phyloP scores from a whole-genome alignment of 1,140 invertebrate species.

The Dermatophagoides farinae region DNA sequence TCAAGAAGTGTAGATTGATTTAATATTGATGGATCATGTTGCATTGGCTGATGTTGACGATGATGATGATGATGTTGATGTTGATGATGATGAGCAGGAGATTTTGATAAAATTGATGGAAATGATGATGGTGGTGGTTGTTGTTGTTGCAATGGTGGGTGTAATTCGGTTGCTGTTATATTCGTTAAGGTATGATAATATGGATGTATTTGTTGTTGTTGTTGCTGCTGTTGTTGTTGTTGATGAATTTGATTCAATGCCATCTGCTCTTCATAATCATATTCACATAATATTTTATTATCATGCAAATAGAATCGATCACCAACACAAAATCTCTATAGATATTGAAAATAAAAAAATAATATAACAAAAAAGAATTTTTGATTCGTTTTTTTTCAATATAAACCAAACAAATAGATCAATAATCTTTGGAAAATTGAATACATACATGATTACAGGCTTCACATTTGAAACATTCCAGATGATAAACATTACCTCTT shows the following conservation, averaged over 20 bases:
- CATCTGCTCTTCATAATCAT: conserved; percentile 75
- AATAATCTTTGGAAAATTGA: neutral
- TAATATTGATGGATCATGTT: no score
- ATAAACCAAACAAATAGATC: neutral
- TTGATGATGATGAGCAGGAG: neutral
- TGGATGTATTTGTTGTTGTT: neutral
- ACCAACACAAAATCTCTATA: conserved; percentile 45
- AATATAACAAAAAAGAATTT: neutral
- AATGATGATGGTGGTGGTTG: no score
- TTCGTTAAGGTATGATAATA: neutral
- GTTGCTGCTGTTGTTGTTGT: conserved; percentile 8
- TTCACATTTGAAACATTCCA: conserved; percentile 88
- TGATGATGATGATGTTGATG: neutral
- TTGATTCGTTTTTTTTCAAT: no score
- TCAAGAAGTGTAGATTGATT: no score
- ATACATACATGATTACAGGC: conserved; percentile 51
- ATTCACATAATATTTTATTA: conserved; percentile 80
- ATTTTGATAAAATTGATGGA: neutral
- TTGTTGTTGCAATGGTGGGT: neutral
- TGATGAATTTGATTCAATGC: conserved; percentile 40
- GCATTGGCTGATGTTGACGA: neutral
- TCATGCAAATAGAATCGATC: conserved; percentile 77
- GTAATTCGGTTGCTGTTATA: no score
- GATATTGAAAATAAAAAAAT: neutral
- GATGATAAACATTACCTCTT: conserved; percentile 65